These are phyloP conservation scores for Acanthopleura granulata DNA, from an alignment of 2,888 invertebrate genomes.

Conservation along the genomic window DNA sequence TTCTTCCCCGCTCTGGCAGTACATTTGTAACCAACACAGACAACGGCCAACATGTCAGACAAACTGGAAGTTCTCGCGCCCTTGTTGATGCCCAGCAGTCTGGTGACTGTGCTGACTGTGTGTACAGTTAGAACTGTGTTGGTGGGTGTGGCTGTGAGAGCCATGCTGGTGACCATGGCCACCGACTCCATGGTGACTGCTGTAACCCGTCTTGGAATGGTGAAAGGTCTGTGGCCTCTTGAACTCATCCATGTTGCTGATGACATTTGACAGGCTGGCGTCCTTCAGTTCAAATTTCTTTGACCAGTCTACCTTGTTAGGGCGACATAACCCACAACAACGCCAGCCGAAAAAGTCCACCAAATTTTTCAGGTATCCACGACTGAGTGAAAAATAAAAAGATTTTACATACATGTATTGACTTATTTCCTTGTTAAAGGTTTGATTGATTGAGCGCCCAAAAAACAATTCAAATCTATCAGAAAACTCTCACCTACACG, in stretches of 20 bases:
- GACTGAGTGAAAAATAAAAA: conserved; percentile 73
- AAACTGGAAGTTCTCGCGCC: conserved; percentile 59
- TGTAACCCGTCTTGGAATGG: background rate
- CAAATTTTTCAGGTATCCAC: conserved; percentile 85
- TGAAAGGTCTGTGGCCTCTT: background rate
- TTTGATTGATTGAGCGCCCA: too few species aligned
- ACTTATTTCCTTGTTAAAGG: too few species aligned
- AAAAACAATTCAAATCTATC: too few species aligned
- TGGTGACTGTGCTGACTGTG: background rate
- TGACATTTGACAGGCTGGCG: background rate
- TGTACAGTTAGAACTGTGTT: background rate
- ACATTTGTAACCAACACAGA: too few species aligned
- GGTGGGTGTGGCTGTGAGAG: background rate
- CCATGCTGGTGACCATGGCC: background rate
- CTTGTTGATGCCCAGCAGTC: conserved; percentile 25
- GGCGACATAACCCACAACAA: conserved; percentile 81
- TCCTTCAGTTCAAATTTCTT: conserved; percentile 57
- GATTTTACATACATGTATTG: too few species aligned
- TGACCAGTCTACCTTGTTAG: conserved; percentile 84
- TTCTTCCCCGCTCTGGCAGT: too few species aligned
- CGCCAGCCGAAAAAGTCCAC: conserved; percentile 87
- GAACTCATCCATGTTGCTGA: background rate
- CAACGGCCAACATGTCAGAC: conserved; percentile 34
- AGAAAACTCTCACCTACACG: too few species aligned
- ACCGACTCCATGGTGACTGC: background rate